These are phyloP conservation scores for Tinea pellionella DNA, from an alignment of 2,888 invertebrate species.

Conservation along the genomic window DNA sequence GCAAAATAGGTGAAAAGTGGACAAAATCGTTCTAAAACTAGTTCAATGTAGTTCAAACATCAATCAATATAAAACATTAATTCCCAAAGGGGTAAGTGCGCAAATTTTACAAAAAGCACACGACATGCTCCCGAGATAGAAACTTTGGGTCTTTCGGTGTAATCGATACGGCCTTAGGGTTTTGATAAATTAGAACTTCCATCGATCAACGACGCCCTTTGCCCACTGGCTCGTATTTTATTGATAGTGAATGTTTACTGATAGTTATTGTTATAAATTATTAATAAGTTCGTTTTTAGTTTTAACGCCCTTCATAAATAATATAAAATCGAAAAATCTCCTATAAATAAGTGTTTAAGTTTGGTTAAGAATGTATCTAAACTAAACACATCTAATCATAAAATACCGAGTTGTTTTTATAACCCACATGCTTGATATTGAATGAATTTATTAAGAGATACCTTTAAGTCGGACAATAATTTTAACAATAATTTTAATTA, in stretches of 20 bases:
- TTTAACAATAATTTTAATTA: background rate
- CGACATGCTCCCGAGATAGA: conserved; percentile 20
- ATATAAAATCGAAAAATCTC: conserved; percentile 18
- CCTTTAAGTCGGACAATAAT: background rate
- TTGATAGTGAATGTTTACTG: conserved; percentile 58
- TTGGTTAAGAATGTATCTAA: conserved; percentile 7
- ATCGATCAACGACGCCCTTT: conserved; percentile 65
- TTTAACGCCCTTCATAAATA: conserved; percentile 21
- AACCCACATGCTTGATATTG: background rate
- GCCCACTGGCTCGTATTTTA: conserved; percentile 63
- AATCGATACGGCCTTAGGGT: conserved; percentile 68
- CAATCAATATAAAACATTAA: background rate
- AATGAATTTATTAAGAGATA: background rate
- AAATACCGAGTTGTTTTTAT: too few species aligned
- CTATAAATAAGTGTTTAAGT: too few species aligned
- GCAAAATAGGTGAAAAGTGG: too few species aligned
- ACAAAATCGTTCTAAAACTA: background rate
- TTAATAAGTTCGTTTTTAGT: conserved; percentile 21
- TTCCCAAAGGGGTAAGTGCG: conserved; percentile 24
- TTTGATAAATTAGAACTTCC: conserved; percentile 67
- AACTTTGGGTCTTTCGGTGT: conserved; percentile 33
- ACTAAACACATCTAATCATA: too few species aligned
- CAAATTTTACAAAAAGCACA: conserved; percentile 55
- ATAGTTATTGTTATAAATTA: conserved; percentile 31
- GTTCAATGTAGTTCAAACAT: background rate